Conservation (phyloP, 2,888 invertebrate species). For the Stictocephala bisonia region DNA sequence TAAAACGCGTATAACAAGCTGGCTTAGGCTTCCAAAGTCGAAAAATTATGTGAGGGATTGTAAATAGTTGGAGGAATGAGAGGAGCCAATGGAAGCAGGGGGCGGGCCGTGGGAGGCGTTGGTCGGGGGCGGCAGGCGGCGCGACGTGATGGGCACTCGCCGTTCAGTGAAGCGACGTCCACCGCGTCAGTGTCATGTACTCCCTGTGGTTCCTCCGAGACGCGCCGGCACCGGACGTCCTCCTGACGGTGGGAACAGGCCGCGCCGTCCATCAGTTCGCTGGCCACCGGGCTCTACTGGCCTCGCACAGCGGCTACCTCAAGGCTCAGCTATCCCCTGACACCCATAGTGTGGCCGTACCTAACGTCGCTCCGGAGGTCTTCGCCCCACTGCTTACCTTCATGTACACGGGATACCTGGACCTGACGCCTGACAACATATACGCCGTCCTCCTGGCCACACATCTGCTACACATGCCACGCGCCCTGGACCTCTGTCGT, state of each 20-base stretch:
- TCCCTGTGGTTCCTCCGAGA: constrained; percentile 63
- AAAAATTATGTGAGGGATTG: constrained; percentile 42
- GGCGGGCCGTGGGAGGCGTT: constrained; percentile 11
- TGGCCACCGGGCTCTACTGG: constrained; percentile 74
- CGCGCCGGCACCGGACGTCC: constrained; percentile 58
- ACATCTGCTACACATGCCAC: constrained; percentile 79
- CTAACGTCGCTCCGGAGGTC: constrained; percentile 62
- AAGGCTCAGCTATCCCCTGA: constrained; percentile 70
- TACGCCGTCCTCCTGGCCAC: constrained; percentile 78
- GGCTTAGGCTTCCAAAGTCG: constrained; percentile 42
- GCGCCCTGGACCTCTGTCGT: constrained; percentile 76
- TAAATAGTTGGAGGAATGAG: constrained; percentile 50
- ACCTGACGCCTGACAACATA: constrained; percentile 76
- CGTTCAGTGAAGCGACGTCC: background rate
- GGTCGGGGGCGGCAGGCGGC: constrained; percentile 3
- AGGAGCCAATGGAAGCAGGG: constrained; percentile 47
- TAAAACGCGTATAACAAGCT: constrained; percentile 13
- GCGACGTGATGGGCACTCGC: background rate
- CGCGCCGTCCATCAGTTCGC: constrained; percentile 68
- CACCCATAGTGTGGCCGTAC: constrained; percentile 63
- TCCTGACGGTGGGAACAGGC: constrained; percentile 59
- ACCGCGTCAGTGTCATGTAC: constrained; percentile 62
- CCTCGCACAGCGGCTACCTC: constrained; percentile 78
- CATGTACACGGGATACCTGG: constrained; percentile 80
- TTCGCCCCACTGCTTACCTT: constrained; percentile 77